Evolutionary conservation across 2,113 vertebrate genomes (phyloP), one percentile per base, ranked within the genome.

Genomic region (Corvus hawaiiensis): DNA sequence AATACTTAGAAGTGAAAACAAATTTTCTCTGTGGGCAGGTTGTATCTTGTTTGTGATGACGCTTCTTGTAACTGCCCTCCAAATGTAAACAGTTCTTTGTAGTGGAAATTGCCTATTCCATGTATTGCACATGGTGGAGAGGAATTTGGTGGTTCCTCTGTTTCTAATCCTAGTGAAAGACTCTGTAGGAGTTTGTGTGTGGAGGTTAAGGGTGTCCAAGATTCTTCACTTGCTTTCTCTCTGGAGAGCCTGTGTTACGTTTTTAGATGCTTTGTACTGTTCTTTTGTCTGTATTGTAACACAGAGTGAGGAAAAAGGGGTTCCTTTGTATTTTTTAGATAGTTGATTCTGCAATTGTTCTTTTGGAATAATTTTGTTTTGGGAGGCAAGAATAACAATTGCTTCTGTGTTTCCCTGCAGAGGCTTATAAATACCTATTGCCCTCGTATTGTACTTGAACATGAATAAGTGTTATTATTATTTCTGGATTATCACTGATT

Each of bases 261-360:
- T 59, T 35, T 73, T 35, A 61, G 75, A 28, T 59, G 33, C 24
- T 84, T 69, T 69, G 10, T 73, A 12, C 18, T 44, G 4, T 43
- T 56, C 6, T 35, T 69, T 58, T 51, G 27, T 69, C 41, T 32
- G 1, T 46, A 16, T 28, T 44, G 10, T 14, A 52, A 59, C 11
- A 43, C 1, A 1, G 0, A 21, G 27, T 6, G 21, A 43, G 41
- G 20, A 13, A 21, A 28, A 88, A 56, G 6, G 9, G 16, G 4
- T 8, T 84, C 54, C 24, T 51, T 15, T 48, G 27, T 32, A 7
- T 39, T 54, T 95, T 87, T 63, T 44, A 71, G 49, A 4, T 16
- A 7, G 7, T 43, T 84, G 33, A 55, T 22, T 74, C 64, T 63
- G 46, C 43, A 79, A 1, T 74, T 76, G 49, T 11, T 59, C 63